phyloP scores from a whole-genome alignment of 2,113 vertebrate genomes.

The Burhinus oedicnemus region DNA sequence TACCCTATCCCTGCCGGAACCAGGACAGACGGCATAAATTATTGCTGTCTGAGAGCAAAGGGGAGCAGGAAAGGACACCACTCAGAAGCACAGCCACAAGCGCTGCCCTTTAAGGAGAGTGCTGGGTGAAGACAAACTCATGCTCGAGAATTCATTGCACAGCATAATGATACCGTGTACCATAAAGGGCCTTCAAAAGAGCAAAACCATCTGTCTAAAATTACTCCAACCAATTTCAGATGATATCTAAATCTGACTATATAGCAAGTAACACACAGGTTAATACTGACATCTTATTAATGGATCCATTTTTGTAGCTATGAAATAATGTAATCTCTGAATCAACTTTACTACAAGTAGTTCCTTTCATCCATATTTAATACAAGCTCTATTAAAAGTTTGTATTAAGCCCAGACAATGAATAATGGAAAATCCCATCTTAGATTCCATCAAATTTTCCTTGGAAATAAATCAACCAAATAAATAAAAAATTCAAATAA shows the following conservation, averaged over 20 bases:
- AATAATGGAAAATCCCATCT: slow-evolving; percentile 22
- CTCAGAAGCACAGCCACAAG: background rate
- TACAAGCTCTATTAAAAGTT: slow-evolving; percentile 16
- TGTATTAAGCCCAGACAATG: background rate
- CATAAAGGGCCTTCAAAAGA: slow-evolving; percentile 38
- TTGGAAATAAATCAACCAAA: slow-evolving; percentile 1
- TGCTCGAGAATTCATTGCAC: slow-evolving; percentile 36
- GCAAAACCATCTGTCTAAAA: slow-evolving; percentile 40
- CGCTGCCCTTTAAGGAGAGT: background rate
- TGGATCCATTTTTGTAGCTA: background rate
- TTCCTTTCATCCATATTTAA: slow-evolving; percentile 54
- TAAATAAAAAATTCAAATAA: slow-evolving; percentile 12
- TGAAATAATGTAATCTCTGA: slow-evolving; percentile 10
- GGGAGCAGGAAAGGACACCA: background rate
- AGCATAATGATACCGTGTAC: background rate
- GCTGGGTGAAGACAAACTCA: background rate
- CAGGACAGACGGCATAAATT: background rate
- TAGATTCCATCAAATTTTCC: slow-evolving; percentile 2
- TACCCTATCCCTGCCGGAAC: too few relatives aligned
- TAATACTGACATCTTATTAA: slow-evolving; percentile 43
- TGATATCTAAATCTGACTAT: slow-evolving; percentile 4
- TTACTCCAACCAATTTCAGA: slow-evolving; percentile 26
- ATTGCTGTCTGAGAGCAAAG: background rate
- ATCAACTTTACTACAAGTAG: slow-evolving; percentile 28
- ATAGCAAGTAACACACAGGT: slow-evolving; percentile 25